These are phyloP conservation scores for Campopleginae sp. DNA, from an alignment of 2,888 invertebrate genomes.

Conservation along the genomic window DNA sequence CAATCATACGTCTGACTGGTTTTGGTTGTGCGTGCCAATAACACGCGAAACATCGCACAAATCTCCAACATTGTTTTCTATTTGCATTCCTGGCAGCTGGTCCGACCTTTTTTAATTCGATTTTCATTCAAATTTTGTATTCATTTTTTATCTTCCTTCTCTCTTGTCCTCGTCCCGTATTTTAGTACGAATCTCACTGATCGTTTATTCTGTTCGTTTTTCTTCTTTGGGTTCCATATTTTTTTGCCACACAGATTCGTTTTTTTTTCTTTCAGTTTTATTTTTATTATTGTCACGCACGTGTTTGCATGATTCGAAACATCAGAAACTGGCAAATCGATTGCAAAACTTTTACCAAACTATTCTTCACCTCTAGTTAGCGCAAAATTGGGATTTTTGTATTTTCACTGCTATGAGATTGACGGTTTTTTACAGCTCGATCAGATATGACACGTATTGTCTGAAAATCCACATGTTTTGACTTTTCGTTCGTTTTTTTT, in stretches of 20 bases:
- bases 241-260: not conserved
- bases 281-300: conserved; percentile 11
- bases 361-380: not conserved
- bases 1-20: conserved; percentile 41
- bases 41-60: not conserved
- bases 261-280: not conserved
- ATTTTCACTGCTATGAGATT: not conserved
- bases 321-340: conserved; percentile 44
- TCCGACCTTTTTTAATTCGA: conserved; percentile 62
- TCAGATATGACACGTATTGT: not conserved
- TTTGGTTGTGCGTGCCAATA: conserved; percentile 59
- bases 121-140: conserved; percentile 47
- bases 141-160: conserved; percentile 29
- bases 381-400: conserved; percentile 39
- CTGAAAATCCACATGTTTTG: not conserved
- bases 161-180: not conserved
- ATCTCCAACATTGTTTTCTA: conserved; percentile 70
- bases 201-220: conserved; percentile 19
- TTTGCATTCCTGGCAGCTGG: conserved; percentile 72
- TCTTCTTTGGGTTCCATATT: not conserved
- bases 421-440: not conserved
- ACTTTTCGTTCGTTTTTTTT: not conserved
- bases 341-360: conserved; percentile 38
- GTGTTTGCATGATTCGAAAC: conserved; percentile 55
- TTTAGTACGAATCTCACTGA: conserved; percentile 10